phyloP scores from a whole-genome alignment of 2,888 invertebrate species.

The Nomada fucata region DNA sequence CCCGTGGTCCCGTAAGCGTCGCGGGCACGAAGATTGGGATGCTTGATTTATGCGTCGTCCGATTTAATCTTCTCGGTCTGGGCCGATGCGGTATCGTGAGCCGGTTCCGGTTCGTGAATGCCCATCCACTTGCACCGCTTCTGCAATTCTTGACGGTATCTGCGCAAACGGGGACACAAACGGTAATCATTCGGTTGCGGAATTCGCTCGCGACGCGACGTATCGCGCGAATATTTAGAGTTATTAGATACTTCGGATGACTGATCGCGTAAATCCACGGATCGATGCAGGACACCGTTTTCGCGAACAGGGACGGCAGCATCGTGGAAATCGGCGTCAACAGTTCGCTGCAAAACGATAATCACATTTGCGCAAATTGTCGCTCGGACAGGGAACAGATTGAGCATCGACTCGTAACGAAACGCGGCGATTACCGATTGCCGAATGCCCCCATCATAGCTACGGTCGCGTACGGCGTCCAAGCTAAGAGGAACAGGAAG shows the following conservation, averaged over 20 bases:
- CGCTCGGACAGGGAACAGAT: neutral
- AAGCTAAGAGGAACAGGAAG: conserved; percentile 93
- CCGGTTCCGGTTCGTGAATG: conserved; percentile 83
- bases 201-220: neutral
- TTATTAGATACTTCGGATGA: conserved; percentile 90
- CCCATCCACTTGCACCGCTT: conserved; percentile 91
- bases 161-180: conserved; percentile 37
- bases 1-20: conserved; percentile 1
- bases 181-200: conserved; percentile 11
- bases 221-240: neutral
- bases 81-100: conserved; percentile 74
- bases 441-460: conserved; percentile 94
- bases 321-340: conserved; percentile 87
- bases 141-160: conserved; percentile 90
- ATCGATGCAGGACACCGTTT: conserved; percentile 95
- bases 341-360: conserved; percentile 78
- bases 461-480: conserved; percentile 95
- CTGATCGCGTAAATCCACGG: conserved; percentile 96
- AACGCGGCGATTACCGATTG: conserved; percentile 84
- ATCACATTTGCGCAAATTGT: no score
- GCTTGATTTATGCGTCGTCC: conserved; percentile 77
- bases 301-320: conserved; percentile 94
- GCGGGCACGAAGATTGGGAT: no score
- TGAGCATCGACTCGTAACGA: neutral
- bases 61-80: conserved; percentile 79